A percentile compares a stretch with the other conserved stretches of the same genome.
These are phyloP conservation scores for Dasypolia templi DNA, from an alignment of 2,888 invertebrate genomes.

Conservation along the genomic window DNA sequence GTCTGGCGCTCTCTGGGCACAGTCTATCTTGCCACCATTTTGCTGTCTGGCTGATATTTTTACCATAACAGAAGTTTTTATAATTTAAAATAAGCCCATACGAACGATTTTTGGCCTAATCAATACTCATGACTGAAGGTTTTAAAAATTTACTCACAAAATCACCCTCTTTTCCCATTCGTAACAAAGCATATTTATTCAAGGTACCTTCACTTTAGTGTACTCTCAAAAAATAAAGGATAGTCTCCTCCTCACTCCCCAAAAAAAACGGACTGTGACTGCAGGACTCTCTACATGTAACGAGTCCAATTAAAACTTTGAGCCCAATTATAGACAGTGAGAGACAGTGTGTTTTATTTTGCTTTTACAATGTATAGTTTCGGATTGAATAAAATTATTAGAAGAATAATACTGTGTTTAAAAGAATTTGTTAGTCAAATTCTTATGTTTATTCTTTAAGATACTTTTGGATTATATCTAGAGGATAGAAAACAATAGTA, in stretches of 20 bases:
- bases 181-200: constrained; percentile 26
- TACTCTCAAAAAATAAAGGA: no score
- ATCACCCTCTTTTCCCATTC: neutral
- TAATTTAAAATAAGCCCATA: no score
- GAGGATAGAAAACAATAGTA: neutral
- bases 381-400: neutral
- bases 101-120: no score
- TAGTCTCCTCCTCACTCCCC: constrained; percentile 68
- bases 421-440: no score
- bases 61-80: no score
- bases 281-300: constrained; percentile 77
- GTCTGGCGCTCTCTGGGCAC: no score
- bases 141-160: no score
- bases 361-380: neutral
- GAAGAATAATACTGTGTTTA: no score
- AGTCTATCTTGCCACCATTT: no score
- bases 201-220: constrained; percentile 9
- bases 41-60: no score
- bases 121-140: no score
- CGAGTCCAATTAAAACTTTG: constrained; percentile 75
- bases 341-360: constrained; percentile 11
- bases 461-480: neutral
- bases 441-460: no score
- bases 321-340: constrained; percentile 61
- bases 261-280: constrained; percentile 81